Conservation (phyloP, 64 coral and sea anemone species). For the Stichodactyla mertensii region DNA sequence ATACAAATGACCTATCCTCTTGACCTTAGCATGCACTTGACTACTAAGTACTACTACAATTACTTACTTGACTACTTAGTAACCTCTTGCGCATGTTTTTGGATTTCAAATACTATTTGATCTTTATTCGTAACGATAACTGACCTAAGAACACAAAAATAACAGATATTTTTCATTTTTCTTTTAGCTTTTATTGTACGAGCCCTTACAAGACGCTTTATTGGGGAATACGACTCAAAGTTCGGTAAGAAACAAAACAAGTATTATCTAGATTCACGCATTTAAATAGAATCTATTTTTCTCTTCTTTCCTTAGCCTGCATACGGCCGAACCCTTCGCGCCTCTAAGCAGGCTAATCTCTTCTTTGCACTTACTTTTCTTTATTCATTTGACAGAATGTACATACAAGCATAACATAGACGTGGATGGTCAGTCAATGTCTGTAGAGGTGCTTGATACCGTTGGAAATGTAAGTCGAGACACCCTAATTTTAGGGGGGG, state of each 20-base stretch:
- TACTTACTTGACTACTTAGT: not conserved
- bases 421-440: constrained; percentile 57
- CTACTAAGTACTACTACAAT: too few relatives aligned
- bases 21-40: too few relatives aligned
- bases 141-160: too few relatives aligned
- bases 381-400: constrained; percentile 20
- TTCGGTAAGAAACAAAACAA: constrained; percentile 42
- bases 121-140: not conserved
- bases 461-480: constrained; percentile 44
- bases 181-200: constrained; percentile 50
- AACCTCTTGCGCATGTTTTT: not conserved
- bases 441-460: constrained; percentile 47
- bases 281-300: too few relatives aligned
- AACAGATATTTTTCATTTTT: not conserved
- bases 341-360: not conserved
- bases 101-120: not conserved
- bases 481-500: not conserved
- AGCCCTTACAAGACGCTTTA: constrained; percentile 62
- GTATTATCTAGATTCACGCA: not conserved
- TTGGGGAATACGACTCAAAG: constrained; percentile 62
- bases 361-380: not conserved
- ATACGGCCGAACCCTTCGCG: too few relatives aligned
- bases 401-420: constrained; percentile 56
- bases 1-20: too few relatives aligned
- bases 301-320: too few relatives aligned